Evolutionary conservation across 2,113 vertebrate species (phyloP).

Genomic region (Sigmodon hispidus): DNA sequence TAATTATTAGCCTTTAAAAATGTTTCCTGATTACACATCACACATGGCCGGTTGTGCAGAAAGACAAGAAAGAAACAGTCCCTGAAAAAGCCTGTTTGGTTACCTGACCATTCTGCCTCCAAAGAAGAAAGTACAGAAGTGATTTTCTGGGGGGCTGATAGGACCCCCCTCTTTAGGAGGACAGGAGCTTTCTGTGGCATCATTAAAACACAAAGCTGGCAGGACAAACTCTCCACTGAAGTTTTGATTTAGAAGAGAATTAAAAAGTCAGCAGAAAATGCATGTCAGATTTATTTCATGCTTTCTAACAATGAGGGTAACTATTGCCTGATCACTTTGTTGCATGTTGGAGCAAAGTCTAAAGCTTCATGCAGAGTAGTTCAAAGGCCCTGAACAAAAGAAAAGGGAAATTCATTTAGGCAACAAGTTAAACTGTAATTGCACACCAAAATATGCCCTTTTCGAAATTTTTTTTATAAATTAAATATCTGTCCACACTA

Average conservation of each 20-base stretch:
- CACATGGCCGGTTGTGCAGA: slow-evolving; percentile 64
- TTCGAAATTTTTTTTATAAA: slow-evolving; percentile 29
- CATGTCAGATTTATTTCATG: slow-evolving; percentile 59
- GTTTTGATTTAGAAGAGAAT: slow-evolving; percentile 12
- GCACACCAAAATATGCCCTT: slow-evolving; percentile 28
- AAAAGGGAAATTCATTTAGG: slow-evolving; percentile 56
- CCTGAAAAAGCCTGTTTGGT: not conserved
- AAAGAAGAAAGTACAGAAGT: not conserved
- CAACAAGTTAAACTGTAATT: slow-evolving; percentile 60
- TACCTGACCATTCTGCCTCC: not conserved
- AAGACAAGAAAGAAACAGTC: slow-evolving; percentile 47
- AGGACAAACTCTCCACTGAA: not conserved
- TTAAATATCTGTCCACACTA: not conserved
- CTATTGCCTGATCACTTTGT: not conserved
- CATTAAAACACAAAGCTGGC: slow-evolving; percentile 49
- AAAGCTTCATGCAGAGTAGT: slow-evolving; percentile 40
- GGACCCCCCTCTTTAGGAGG: slow-evolving; percentile 35
- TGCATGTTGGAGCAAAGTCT: slow-evolving; percentile 21
- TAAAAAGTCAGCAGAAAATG: slow-evolving; percentile 44
- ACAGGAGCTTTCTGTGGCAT: slow-evolving; percentile 5
- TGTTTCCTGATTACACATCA: slow-evolving; percentile 45
- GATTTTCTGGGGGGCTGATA: not conserved
- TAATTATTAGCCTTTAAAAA: slow-evolving; percentile 71
- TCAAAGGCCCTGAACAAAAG: slow-evolving; percentile 66
- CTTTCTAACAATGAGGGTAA: slow-evolving; percentile 35